These are phyloP conservation scores for Halichondria panicea DNA, from an alignment of 37 sponge, comb jelly and placozoan species.

Conservation along the genomic window DNA sequence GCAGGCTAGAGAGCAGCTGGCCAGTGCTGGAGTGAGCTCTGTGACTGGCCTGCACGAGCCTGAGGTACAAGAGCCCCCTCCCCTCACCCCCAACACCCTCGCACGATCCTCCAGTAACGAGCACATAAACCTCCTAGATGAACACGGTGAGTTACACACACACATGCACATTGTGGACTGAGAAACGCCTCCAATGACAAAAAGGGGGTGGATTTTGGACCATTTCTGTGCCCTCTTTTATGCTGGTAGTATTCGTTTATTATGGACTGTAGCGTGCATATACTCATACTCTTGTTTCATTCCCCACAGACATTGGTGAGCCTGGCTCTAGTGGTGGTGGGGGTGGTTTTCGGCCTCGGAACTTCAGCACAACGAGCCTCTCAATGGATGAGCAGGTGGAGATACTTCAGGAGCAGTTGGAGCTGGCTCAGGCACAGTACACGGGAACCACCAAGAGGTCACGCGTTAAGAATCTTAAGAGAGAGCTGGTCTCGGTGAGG, in stretches of 20 bases:
- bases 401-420: constrained; percentile 80
- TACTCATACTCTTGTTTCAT: too few species aligned
- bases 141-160: constrained; percentile 18
- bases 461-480: constrained; percentile 53
- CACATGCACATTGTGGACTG: not conserved
- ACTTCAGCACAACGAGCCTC: constrained; percentile 37
- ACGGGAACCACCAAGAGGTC: constrained; percentile 16
- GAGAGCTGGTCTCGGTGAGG: constrained; percentile 47
- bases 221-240: too few species aligned
- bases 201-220: too few species aligned
- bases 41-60: constrained; percentile 59
- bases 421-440: constrained; percentile 40
- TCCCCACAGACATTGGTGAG: too few species aligned
- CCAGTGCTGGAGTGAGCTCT: constrained; percentile 27
- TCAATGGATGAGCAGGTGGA: constrained; percentile 78
- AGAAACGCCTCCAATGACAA: not conserved
- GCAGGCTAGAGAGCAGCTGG: constrained; percentile 29
- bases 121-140: constrained; percentile 1
- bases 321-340: too few species aligned
- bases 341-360: not conserved
- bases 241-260: too few species aligned
- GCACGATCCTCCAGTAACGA: not conserved
- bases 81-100: not conserved
- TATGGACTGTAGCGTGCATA: too few species aligned
- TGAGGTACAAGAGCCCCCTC: constrained; percentile 62